Percentiles rank a stretch among this genome's conserved stretches.
Evolutionary conservation across 2,113 vertebrate species (phyloP).

Genomic region (Setophaga kirtlandii): DNA sequence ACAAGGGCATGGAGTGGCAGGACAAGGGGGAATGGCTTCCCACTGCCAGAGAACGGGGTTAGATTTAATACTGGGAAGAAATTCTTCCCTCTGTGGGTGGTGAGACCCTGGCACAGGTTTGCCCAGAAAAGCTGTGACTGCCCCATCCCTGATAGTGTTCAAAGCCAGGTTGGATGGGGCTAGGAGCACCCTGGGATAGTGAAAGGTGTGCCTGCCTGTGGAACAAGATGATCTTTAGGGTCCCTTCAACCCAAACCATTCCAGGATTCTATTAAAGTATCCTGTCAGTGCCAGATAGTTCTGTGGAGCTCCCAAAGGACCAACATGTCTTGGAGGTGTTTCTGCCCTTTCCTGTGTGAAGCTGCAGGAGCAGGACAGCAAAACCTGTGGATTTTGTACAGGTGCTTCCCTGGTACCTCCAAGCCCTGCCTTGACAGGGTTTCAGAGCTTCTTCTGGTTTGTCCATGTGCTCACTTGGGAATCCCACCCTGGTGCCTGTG

Average conservation of each 20-base stretch:
- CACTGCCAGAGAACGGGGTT: background rate
- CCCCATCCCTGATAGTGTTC: background rate
- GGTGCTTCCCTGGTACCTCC: background rate
- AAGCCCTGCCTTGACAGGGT: background rate
- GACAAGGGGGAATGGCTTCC: background rate
- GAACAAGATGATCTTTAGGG: background rate
- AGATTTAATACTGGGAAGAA: background rate
- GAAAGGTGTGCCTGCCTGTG: background rate
- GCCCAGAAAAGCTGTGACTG: background rate
- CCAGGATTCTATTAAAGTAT: background rate
- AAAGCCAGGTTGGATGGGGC: fast-evolving
- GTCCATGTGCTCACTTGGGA: fast-evolving
- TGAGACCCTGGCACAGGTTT: fast-evolving
- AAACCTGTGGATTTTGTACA: fast-evolving
- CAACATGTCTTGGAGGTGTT: background rate
- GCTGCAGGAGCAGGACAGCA: background rate
- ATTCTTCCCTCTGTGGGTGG: background rate
- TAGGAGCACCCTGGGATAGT: background rate
- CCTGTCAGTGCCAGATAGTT: background rate
- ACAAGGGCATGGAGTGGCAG: background rate
- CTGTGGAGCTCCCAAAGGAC: background rate
- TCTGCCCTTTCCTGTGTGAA: background rate
- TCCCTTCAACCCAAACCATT: background rate
- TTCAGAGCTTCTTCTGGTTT: background rate
- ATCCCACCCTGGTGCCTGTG: background rate